A percentile compares a stretch with the other conserved stretches of the same genome.
Evolutionary conservation across 1,140 invertebrate genomes (phyloP).

Genomic region (Heliconius hewitsoni): DNA sequence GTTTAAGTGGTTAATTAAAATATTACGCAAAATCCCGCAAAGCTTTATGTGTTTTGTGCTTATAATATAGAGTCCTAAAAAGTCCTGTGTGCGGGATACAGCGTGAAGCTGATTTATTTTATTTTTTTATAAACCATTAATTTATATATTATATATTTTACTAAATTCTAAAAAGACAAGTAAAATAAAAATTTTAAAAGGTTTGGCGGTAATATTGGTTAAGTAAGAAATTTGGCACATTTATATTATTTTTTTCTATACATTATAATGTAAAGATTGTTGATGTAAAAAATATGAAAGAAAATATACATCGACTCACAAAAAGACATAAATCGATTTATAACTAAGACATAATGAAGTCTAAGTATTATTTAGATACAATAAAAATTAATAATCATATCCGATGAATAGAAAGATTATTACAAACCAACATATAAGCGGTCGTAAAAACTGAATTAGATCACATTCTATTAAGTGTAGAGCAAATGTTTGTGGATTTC

Average conservation of each 20-base stretch:
- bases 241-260: too few species aligned
- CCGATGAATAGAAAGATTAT: constrained; percentile 31
- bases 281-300: too few species aligned
- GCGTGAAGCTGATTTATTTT: too few species aligned
- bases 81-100: too few species aligned
- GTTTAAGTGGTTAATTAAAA: constrained; percentile 23
- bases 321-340: constrained; percentile 32
- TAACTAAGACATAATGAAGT: constrained; percentile 27
- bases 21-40: constrained; percentile 1
- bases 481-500: constrained; percentile 15
- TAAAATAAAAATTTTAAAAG: too few species aligned
- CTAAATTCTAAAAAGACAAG: too few species aligned
- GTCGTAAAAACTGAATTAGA: constrained; percentile 33
- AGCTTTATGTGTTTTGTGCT: background rate
- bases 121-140: too few species aligned
- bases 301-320: background rate
- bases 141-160: too few species aligned
- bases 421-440: constrained; percentile 16
- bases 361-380: constrained; percentile 29
- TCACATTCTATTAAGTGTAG: constrained; percentile 26
- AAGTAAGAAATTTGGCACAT: too few species aligned
- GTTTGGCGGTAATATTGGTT: too few species aligned
- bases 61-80: too few species aligned
- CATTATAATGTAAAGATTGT: too few species aligned
- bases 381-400: constrained; percentile 36